phyloP scores from a whole-genome alignment of 2,888 invertebrate species.

The Toxonevra muliebris region DNA sequence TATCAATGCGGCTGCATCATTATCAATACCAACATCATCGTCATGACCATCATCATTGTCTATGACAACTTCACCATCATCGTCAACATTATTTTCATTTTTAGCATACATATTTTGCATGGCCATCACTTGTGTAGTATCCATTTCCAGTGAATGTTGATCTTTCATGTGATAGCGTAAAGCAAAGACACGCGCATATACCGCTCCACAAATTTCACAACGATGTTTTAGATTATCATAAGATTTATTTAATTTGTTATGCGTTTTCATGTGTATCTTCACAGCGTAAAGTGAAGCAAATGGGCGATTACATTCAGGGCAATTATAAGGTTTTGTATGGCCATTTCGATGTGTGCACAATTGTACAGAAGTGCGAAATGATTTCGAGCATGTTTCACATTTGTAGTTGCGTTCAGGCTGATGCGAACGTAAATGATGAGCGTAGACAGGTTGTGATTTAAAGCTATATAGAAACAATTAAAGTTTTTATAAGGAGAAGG shows the following conservation, averaged over 20 bases:
- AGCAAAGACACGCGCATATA: constrained; percentile 79
- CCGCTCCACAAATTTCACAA: constrained; percentile 78
- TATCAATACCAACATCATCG: constrained; percentile 13
- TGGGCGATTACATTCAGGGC: constrained; percentile 79
- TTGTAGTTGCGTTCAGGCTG: constrained; percentile 79
- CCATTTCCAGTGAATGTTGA: constrained; percentile 66
- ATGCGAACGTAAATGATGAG: constrained; percentile 79
- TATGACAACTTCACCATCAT: constrained; percentile 20
- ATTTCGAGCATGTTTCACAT: constrained; percentile 80
- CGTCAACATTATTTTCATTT: not conserved
- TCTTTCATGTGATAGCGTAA: constrained; percentile 77
- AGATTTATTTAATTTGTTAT: constrained; percentile 68
- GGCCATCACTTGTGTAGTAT: constrained; percentile 31
- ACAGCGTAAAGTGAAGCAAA: constrained; percentile 83
- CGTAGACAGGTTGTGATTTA: constrained; percentile 82
- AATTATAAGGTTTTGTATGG: constrained; percentile 82
- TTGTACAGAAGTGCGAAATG: constrained; percentile 83
- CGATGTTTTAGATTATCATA: constrained; percentile 75
- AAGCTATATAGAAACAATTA: constrained; percentile 66
- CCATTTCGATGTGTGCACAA: constrained; percentile 83
- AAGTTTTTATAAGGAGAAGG: constrained; percentile 11
- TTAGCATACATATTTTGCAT: not conserved
- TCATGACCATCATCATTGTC: constrained; percentile 34
- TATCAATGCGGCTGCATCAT: constrained; percentile 46
- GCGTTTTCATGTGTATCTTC: constrained; percentile 79